These are phyloP conservation scores for Pan troglodytes DNA, from an alignment of 2,113 vertebrate species.

Conservation along the genomic window NHGRI_mPanTro3-v2.1_pri NC_072398.2:84440001-84440500, in stretches of 20 bases:
- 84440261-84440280: constrained; percentile 72
- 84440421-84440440: background rate
- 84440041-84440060: background rate
- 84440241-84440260: constrained; percentile 68
- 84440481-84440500: background rate
- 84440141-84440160: too few species aligned
- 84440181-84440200: constrained; percentile 27
- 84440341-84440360: background rate
- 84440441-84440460: background rate
- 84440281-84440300: constrained; percentile 55
- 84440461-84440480: background rate
- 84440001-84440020: constrained; percentile 86
- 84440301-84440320: background rate
- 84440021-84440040: constrained; percentile 78
- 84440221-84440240: background rate
- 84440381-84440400: background rate
- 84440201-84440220: constrained; percentile 64
- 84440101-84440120: background rate
- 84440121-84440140: background rate
- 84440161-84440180: fast-evolving
- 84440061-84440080: background rate
- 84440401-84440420: background rate
- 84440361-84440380: background rate
- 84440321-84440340: constrained; percentile 51
- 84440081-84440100: background rate